Evolutionary conservation across 2,113 vertebrate species (phyloP), one percentile per base, ranked within the genome.

Genomic region (Hemibagrus wyckioides): DNA sequence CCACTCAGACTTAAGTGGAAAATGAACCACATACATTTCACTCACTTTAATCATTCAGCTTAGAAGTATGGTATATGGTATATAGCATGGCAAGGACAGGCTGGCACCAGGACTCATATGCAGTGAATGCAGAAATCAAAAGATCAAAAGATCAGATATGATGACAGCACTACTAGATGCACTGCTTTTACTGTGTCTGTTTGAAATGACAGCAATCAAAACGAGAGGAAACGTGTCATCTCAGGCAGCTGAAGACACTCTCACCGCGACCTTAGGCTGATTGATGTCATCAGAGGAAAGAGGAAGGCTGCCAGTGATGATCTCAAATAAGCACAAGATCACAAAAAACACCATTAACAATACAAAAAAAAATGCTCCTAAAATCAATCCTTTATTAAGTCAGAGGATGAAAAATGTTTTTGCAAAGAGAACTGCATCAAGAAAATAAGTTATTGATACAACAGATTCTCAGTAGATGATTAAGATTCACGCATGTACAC

Each of bases 121-220:
- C 48, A 41, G 30, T 86, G 13, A 80, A 69, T 69, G 36, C 44
- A 86, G 13, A 81, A 81, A 59, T 59, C 54, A 59, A 59, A 81
- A 69, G 50, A 82, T 81, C 77, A 83, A 80, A 67, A 71, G 65
- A 82, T 73, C 65, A 84, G 80, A 84, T 61, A 39, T 87, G 67
- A 87, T 79, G 81, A 82, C 48, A 77, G 23, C 44, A 65, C 81
- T 54, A 67, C 59, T 56, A 84, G 59, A 84, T 84, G 25, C 69
- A 67, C 67, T 41, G 89, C 82, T 82, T 83, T 85, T 82, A 88
- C 80, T 77, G 57, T 59, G 85, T 63, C 19, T 44, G 30, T 50
- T 79, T 59, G 77, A 87, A 81, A 89, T 90, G 85, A 80, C 77
- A 79, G 85, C 85, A 90, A 90, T 90, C 87, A 90, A 77, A 87